Evolutionary conservation across 1,140 invertebrate species (phyloP), one percentile per base, ranked within the genome.

Genomic region (Orussus abietinus): DNA sequence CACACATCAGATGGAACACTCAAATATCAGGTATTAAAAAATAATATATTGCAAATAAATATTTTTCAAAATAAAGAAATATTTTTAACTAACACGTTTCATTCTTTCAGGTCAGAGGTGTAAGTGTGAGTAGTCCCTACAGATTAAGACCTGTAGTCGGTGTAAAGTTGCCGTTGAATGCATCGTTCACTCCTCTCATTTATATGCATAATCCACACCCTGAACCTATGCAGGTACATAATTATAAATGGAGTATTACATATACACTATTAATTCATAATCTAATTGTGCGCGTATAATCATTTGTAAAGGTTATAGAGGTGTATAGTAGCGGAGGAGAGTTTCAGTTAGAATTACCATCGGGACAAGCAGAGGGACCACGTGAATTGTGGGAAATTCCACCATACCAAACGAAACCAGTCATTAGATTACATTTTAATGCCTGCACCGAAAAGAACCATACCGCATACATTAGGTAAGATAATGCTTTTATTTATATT

Each of bases 161-260:
- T 37, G 84, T 94, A 30, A 84, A 85, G 66, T 82, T 97, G 71
- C 95, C 95, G 39, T 75, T 92, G 52, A 96, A 97, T 77, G 87
- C 90, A 45, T 89, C 85, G 48, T 91, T 93, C 71, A 84, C 88
- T 52, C 88, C 92, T 38, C 72, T 92, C 55, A 92, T 98, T 59
- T 82, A 88, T 53, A 83, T 98, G 75, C 86, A 96, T 75, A 98
- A 98, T 81, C 95, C 95, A 55, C 87, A 92, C 67, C 79, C 82
- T 55, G 78, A 84, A 53, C 77, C 85, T 40, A 78, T 97, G 62
- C 91, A 96, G 80, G 91, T 92, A 75, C 9, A 35, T 38, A 34
- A 37, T 51, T 25, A 14, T 45, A 58, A 1, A 57, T 72, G 59
- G 45, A 6, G 41, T 14, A 10, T 15, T 48, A 38, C 38, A 15